These are phyloP conservation scores for Parotocinclus haroldoi DNA, from an alignment of 2,797 vertebrate genomes.

Conservation along the genomic window DNA sequence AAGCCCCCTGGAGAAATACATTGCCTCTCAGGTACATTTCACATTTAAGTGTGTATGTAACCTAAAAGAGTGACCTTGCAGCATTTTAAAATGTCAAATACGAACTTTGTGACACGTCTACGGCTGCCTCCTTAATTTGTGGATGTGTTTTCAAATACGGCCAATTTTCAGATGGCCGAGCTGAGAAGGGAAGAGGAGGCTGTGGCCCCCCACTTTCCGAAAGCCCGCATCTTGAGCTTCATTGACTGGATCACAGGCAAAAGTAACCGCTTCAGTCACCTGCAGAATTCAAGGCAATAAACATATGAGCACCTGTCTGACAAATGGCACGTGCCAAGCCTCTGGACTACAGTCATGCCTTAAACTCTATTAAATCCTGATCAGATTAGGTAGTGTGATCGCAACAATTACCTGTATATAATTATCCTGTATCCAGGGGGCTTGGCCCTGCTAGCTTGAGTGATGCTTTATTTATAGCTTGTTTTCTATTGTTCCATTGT, in stretches of 20 bases:
- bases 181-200: slow-evolving; percentile 71
- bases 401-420: slow-evolving; percentile 21
- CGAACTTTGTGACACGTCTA: background rate
- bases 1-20: slow-evolving; percentile 96
- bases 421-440: slow-evolving; percentile 34
- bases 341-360: slow-evolving; percentile 52
- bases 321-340: slow-evolving; percentile 47
- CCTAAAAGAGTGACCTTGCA: background rate
- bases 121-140: slow-evolving; percentile 5
- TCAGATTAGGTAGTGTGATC: slow-evolving; percentile 16
- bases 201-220: slow-evolving; percentile 61
- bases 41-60: background rate
- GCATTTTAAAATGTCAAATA: background rate
- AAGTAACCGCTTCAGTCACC: slow-evolving; percentile 65
- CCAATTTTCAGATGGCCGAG: slow-evolving; percentile 60
- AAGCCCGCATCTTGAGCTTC: slow-evolving; percentile 68
- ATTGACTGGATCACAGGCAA: slow-evolving; percentile 75
- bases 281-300: slow-evolving; percentile 81
- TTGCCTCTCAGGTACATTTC: slow-evolving; percentile 66
- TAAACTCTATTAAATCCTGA: slow-evolving; percentile 24
- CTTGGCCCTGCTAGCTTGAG: slow-evolving; percentile 34
- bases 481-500: slow-evolving; percentile 14
- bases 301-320: slow-evolving; percentile 60
- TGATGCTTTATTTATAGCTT: slow-evolving; percentile 37
- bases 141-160: slow-evolving; percentile 19